Conservation (phyloP, 2,797 vertebrate species). For the Heterohyrax brucei region DNA sequence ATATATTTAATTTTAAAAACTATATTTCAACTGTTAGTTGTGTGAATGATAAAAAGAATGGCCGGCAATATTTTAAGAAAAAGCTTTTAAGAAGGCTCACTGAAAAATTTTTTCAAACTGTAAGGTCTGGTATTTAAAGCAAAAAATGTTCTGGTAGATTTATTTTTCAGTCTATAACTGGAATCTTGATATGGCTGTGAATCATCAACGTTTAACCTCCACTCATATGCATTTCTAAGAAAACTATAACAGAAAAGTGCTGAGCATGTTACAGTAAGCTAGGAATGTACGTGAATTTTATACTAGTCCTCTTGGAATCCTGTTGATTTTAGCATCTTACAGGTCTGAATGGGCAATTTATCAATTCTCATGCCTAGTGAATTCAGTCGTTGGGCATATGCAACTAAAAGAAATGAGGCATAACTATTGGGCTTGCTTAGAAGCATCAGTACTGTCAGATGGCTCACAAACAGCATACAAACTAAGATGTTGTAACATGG, state of each 20-base stretch:
- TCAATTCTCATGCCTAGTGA: slow-evolving; percentile 57
- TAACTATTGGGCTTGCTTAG: not conserved
- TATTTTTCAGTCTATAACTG: not conserved
- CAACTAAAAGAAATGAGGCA: slow-evolving; percentile 46
- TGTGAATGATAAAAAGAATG: slow-evolving; percentile 58
- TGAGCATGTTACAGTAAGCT: not conserved
- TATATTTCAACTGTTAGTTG: slow-evolving; percentile 52
- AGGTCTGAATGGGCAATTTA: slow-evolving; percentile 58
- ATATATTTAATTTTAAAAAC: slow-evolving; percentile 69
- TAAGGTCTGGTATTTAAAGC: not conserved
- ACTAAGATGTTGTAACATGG: not conserved
- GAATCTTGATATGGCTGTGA: not conserved
- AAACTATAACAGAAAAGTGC: slow-evolving; percentile 35
- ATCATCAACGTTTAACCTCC: slow-evolving; percentile 19
- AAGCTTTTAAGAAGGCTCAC: slow-evolving; percentile 37
- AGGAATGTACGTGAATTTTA: slow-evolving; percentile 43
- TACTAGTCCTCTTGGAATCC: slow-evolving; percentile 54
- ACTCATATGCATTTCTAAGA: slow-evolving; percentile 18
- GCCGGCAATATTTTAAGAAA: slow-evolving; percentile 42
- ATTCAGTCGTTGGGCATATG: slow-evolving; percentile 37
- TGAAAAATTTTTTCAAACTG: slow-evolving; percentile 49
- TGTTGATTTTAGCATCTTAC: slow-evolving; percentile 58
- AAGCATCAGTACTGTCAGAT: not conserved
- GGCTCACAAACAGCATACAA: slow-evolving; percentile 23
- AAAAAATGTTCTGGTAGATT: not conserved